Conservation (phyloP, 2,888 invertebrate genomes). For the Chymomyza procnemis region DNA sequence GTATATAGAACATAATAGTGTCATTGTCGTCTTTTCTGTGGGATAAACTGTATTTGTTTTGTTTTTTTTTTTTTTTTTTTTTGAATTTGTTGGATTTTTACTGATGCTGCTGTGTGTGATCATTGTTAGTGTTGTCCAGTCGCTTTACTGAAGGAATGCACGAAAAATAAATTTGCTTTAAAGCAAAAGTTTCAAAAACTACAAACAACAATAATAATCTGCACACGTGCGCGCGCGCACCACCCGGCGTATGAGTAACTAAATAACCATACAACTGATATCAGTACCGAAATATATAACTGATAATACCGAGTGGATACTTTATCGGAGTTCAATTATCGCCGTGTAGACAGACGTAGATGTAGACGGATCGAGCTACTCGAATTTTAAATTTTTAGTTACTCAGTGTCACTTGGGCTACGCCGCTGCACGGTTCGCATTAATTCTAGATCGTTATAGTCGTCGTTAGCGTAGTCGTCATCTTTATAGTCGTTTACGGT, state of each 20-base stretch:
- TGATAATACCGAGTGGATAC: slow-evolving; percentile 23
- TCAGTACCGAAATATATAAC: slow-evolving; percentile 5
- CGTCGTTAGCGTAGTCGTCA: neutral
- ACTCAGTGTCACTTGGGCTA: slow-evolving; percentile 45
- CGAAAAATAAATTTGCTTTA: neutral
- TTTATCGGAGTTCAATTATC: slow-evolving; percentile 1
- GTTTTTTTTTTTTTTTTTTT: too few species aligned
- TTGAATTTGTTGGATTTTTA: too few species aligned
- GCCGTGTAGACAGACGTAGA: neutral
- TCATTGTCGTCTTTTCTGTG: slow-evolving; percentile 53
- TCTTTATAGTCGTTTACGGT: neutral
- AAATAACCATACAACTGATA: neutral
- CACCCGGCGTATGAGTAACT: slow-evolving; percentile 34
- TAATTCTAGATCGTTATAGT: neutral
- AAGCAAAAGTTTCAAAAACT: neutral
- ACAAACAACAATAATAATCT: neutral
- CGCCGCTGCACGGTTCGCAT: slow-evolving; percentile 50
- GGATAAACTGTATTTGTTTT: neutral
- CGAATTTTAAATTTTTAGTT: slow-evolving; percentile 34
- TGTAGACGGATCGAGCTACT: slow-evolving; percentile 1
- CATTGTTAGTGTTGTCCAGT: slow-evolving; percentile 35
- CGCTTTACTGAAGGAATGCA: neutral
- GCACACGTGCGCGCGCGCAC: slow-evolving; percentile 2
- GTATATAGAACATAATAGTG: slow-evolving; percentile 44
- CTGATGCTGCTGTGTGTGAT: neutral